Percentiles rank a stretch among this genome's conserved stretches.
Conservation (phyloP, 35 echinoderm and acorn worm genomes). For the Strongylocentrotus purpuratus region DNA sequence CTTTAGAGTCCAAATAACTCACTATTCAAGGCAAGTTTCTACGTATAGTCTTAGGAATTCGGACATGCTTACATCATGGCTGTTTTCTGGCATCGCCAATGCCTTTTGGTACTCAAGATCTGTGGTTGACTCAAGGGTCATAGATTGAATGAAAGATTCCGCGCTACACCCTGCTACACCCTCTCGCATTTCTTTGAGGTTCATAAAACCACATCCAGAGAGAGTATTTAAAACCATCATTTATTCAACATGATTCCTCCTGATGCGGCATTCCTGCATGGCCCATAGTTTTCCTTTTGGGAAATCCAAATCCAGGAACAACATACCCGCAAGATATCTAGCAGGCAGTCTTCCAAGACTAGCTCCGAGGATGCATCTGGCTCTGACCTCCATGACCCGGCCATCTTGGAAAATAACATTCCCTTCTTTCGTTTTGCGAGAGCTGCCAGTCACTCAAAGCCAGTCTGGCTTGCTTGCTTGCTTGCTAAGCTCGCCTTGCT, state of each 20-base stretch:
- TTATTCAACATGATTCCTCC: background rate
- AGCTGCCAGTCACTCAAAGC: slow-evolving; percentile 33
- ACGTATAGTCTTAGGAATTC: background rate
- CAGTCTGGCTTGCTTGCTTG: background rate
- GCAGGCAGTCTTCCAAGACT: slow-evolving; percentile 7
- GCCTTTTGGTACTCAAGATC: background rate
- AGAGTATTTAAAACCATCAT: slow-evolving; percentile 13
- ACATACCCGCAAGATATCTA: slow-evolving; percentile 31
- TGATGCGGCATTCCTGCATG: slow-evolving; percentile 13
- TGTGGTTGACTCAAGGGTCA: background rate
- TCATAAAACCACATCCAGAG: background rate
- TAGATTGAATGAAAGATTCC: background rate
- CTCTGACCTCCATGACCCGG: slow-evolving; percentile 10
- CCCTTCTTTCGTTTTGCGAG: slow-evolving; percentile 7
- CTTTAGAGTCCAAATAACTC: background rate
- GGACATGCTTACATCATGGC: background rate
- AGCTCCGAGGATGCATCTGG: slow-evolving; percentile 10
- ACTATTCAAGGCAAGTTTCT: background rate
- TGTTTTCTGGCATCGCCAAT: background rate
- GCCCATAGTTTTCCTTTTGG: background rate
- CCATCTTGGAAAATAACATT: slow-evolving; percentile 44
- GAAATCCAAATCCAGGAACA: slow-evolving; percentile 26
- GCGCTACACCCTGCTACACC: background rate
- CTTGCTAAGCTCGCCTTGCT: background rate
- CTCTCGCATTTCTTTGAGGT: background rate